These are phyloP conservation scores for Chrysotoxum bicinctum DNA, from an alignment of 2,888 invertebrate species.

Conservation along the genomic window DNA sequence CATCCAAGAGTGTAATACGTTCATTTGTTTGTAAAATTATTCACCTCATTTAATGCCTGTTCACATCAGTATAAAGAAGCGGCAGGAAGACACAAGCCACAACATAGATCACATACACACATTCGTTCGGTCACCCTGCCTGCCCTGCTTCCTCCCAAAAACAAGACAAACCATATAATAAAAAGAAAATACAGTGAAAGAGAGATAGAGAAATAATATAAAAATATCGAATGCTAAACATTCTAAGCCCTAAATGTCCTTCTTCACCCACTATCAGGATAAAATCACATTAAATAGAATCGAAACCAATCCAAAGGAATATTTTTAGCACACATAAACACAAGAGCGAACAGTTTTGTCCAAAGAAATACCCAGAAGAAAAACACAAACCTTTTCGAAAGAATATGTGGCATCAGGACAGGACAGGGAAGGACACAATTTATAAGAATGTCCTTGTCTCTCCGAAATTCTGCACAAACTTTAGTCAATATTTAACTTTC, in stretches of 20 bases:
- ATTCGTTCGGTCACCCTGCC: constrained; percentile 38
- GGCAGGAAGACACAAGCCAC: constrained; percentile 21
- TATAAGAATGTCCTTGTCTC: constrained; percentile 53
- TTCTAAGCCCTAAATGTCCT: constrained; percentile 18
- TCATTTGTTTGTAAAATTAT: constrained; percentile 72
- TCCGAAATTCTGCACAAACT: constrained; percentile 43
- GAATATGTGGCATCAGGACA: constrained; percentile 55
- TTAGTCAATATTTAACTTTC: constrained; percentile 68
- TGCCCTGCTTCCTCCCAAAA: background rate
- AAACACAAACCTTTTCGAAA: constrained; percentile 4
- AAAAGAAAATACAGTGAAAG: background rate
- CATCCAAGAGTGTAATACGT: constrained; percentile 69
- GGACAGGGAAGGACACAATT: background rate
- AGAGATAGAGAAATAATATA: background rate
- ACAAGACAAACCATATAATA: constrained; percentile 22
- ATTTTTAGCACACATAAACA: constrained; percentile 31
- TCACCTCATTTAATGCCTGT: constrained; percentile 70
- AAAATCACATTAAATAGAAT: constrained; percentile 62
- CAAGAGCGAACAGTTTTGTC: background rate
- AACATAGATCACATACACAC: background rate
- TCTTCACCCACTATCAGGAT: constrained; percentile 16
- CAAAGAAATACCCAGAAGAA: constrained; percentile 25
- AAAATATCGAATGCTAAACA: constrained; percentile 57
- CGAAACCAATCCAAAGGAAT: constrained; percentile 66
- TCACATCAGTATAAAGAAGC: constrained; percentile 21